Evolutionary conservation across 2,888 invertebrate genomes (phyloP).

Genomic region (Heteromurus nitidus): DNA sequence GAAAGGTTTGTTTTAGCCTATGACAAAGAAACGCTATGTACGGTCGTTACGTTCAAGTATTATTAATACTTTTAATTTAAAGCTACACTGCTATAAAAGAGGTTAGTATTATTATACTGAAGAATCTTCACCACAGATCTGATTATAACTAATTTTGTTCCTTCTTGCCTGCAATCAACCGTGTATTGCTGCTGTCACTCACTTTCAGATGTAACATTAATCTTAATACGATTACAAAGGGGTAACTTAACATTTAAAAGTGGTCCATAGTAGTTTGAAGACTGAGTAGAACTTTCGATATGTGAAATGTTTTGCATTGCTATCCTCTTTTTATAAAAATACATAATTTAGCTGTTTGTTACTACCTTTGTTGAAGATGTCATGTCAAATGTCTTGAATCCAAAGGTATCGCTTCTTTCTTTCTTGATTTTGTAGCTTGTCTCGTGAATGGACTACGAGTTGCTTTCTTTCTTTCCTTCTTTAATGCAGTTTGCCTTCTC

Average conservation of each 20-base stretch:
- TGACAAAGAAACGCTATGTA: too few species aligned
- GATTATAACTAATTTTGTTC: background rate
- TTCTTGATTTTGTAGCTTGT: too few species aligned
- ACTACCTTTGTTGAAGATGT: too few species aligned
- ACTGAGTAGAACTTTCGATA: conserved; percentile 5
- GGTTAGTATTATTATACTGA: background rate
- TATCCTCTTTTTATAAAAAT: too few species aligned
- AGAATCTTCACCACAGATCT: conserved; percentile 8
- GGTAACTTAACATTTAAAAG: background rate
- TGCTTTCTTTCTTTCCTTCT: background rate
- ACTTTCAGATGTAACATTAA: background rate
- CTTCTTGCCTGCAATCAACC: conserved; percentile 3
- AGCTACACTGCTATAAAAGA: too few species aligned
- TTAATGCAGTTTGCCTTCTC: background rate
- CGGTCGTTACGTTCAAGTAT: too few species aligned
- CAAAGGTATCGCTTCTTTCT: too few species aligned
- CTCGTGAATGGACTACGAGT: background rate
- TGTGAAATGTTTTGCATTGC: background rate
- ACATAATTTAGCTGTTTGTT: too few species aligned
- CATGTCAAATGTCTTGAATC: too few species aligned
- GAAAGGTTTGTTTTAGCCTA: too few species aligned
- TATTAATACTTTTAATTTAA: too few species aligned
- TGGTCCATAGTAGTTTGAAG: conserved; percentile 7
- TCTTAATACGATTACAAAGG: background rate
- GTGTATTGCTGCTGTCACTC: too few species aligned